Percentiles rank a stretch among this genome's conserved stretches.
Evolutionary conservation across 2,888 invertebrate species (phyloP).

Genomic region (Antheraea assamensis): DNA sequence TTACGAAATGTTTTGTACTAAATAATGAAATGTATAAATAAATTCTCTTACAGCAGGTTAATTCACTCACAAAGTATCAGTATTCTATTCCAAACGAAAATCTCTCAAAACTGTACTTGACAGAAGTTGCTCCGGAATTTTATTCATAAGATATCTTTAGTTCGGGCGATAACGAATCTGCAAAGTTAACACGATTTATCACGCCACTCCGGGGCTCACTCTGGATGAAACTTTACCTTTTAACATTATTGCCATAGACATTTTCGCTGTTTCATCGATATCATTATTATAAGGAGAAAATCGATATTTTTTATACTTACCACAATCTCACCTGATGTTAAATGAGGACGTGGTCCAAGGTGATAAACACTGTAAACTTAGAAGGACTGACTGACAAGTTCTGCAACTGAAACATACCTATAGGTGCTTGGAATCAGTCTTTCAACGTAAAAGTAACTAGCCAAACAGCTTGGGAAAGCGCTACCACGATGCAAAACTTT

Average conservation of each 20-base stretch:
- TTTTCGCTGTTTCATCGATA: background rate
- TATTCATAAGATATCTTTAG: constrained; percentile 6
- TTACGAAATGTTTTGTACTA: background rate
- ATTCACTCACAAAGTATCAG: background rate
- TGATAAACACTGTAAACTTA: too few species aligned
- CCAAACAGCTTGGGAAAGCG: too few species aligned
- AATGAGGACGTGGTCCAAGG: too few species aligned
- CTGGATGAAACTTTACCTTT: constrained; percentile 18
- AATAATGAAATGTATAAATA: background rate
- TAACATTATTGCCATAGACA: constrained; percentile 15
- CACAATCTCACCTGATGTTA: too few species aligned
- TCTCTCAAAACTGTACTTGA: background rate
- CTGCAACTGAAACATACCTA: too few species aligned
- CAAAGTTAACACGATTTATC: constrained; percentile 20
- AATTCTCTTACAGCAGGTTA: background rate
- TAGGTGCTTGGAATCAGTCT: too few species aligned
- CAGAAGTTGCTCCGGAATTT: background rate
- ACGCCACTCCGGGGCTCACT: constrained; percentile 12
- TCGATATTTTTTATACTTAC: too few species aligned
- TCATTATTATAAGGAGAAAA: background rate
- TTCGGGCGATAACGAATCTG: background rate
- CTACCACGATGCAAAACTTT: background rate
- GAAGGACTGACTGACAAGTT: too few species aligned
- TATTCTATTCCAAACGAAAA: background rate
- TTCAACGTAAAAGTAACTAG: too few species aligned